A percentile compares a stretch with the other conserved stretches of the same genome.
Conservation (phyloP, 2,797 vertebrate genomes). For the Pseudocheirus occidentalis region DNA sequence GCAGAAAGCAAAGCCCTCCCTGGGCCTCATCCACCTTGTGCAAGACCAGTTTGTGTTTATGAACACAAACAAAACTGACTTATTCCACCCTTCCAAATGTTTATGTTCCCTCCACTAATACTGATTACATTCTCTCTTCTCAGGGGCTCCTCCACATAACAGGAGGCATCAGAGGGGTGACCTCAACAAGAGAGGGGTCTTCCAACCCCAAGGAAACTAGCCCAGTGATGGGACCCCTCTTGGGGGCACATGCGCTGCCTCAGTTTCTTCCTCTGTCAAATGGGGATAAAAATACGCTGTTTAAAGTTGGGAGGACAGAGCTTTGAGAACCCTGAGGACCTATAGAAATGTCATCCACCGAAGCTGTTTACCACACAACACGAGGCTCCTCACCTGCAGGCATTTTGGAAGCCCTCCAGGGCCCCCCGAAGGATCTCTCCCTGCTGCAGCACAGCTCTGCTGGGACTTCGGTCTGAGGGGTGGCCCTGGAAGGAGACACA, state of each 20-base stretch:
- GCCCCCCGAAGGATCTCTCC: conserved; percentile 87
- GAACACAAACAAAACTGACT: background rate
- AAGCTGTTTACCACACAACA: background rate
- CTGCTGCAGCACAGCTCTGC: conserved; percentile 80
- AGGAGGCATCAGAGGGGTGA: background rate
- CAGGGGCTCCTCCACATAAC: background rate
- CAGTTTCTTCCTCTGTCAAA: background rate
- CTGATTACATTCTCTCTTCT: background rate
- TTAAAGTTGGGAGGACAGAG: background rate
- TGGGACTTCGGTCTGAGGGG: conserved; percentile 66
- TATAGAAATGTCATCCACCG: background rate
- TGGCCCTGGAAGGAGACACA: conserved; percentile 70
- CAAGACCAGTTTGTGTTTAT: background rate
- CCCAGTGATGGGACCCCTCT: background rate
- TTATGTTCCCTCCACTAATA: background rate
- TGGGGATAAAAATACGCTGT: background rate
- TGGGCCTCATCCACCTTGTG: background rate
- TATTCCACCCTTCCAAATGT: background rate
- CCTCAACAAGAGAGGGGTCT: background rate
- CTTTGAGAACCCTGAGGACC: conserved; percentile 4
- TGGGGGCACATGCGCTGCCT: background rate
- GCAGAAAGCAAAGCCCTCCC: background rate
- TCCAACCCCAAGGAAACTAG: background rate
- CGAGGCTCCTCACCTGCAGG: conserved; percentile 89
- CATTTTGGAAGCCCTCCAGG: conserved; percentile 90